Conservation (phyloP, 2,888 invertebrate species). For the Luperina testacea region DNA sequence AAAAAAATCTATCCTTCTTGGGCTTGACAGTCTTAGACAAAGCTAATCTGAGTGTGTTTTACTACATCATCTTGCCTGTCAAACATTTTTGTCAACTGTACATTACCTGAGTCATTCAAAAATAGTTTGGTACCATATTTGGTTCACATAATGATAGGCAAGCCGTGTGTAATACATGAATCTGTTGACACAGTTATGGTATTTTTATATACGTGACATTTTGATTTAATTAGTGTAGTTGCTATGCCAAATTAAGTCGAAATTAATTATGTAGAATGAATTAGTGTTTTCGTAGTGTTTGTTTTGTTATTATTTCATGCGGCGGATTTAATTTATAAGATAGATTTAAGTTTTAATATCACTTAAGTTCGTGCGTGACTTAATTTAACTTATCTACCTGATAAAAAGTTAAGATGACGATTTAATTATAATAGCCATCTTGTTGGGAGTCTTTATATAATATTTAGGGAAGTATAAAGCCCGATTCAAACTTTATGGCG, state of each 20-base stretch:
- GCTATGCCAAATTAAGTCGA: not conserved
- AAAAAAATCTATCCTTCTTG: too few species aligned
- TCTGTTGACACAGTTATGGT: constrained; percentile 25
- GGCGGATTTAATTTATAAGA: not conserved
- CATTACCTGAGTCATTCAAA: constrained; percentile 46
- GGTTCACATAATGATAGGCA: constrained; percentile 43
- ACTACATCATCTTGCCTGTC: too few species aligned
- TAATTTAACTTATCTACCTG: not conserved
- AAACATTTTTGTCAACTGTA: constrained; percentile 9
- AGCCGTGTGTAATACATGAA: constrained; percentile 34
- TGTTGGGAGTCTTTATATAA: not conserved
- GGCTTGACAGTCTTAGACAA: not conserved
- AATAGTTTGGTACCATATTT: constrained; percentile 43
- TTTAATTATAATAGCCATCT: not conserved
- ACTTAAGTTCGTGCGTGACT: not conserved
- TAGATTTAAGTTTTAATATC: too few species aligned
- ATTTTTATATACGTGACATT: constrained; percentile 24
- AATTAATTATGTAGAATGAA: not conserved
- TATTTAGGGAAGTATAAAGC: too few species aligned
- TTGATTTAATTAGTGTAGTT: constrained; percentile 25
- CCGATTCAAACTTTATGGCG: not conserved
- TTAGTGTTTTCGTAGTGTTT: not conserved
- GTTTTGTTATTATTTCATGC: not conserved
- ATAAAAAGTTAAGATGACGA: not conserved
- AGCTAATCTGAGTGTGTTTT: too few species aligned